phyloP scores from a whole-genome alignment of 2,797 vertebrate genomes.

The Alectoris magna region DNA sequence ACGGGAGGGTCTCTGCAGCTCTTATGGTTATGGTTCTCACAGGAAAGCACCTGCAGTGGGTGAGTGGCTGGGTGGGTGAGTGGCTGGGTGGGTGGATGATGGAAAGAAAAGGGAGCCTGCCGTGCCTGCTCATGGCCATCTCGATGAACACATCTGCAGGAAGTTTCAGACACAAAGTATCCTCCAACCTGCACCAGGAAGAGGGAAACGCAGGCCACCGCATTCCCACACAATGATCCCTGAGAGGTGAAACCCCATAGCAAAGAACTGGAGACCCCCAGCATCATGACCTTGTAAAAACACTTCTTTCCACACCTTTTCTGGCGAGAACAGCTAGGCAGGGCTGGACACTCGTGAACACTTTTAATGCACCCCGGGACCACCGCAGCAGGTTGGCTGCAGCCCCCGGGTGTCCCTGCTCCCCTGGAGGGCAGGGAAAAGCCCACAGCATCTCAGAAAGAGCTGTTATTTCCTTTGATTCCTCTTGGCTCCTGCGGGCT shows the following conservation, averaged over 20 bases:
- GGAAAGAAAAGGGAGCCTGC: not conserved
- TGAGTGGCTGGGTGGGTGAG: too few species aligned
- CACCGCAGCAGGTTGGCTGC: not conserved
- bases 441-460: not conserved
- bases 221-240: not conserved
- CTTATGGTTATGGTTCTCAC: not conserved
- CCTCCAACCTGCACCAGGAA: not conserved
- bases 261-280: not conserved
- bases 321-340: rapidly evolving
- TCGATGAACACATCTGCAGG: not conserved
- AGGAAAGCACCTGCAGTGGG: not conserved
- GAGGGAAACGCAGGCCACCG: not conserved
- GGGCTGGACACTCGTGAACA: not conserved
- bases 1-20: not conserved
- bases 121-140: not conserved
- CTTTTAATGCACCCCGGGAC: not conserved
- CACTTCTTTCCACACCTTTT: not conserved
- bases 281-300: not conserved
- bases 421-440: rapidly evolving
- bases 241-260: not conserved
- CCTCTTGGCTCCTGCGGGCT: not conserved
- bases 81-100: not conserved
- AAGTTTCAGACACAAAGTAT: not conserved
- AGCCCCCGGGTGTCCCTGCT: not conserved
- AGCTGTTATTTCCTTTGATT: not conserved